Evolutionary conservation across 2,888 invertebrate species (phyloP).

Genomic region (Diabrotica balteata): DNA sequence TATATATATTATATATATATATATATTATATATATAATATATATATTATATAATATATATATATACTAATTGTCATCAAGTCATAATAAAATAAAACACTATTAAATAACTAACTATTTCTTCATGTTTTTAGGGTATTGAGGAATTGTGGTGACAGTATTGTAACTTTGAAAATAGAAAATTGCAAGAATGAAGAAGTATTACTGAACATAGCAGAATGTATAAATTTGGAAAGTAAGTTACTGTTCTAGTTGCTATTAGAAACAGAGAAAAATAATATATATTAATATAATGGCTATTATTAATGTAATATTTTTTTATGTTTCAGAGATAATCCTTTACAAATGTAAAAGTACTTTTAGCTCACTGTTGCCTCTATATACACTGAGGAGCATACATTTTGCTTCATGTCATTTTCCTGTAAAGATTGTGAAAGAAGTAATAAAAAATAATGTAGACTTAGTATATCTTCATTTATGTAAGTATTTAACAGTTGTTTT

Average conservation of each 20-base stretch:
- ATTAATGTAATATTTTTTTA: constrained; percentile 11
- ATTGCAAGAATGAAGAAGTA: constrained; percentile 46
- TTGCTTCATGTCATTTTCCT: constrained; percentile 46
- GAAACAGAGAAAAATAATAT: not conserved
- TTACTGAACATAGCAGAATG: constrained; percentile 45
- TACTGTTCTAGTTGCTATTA: not conserved
- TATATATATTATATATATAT: too few species aligned
- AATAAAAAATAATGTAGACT: constrained; percentile 44
- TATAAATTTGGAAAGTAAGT: constrained; percentile 47
- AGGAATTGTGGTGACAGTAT: constrained; percentile 47
- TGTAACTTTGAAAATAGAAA: constrained; percentile 45
- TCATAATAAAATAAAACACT: too few species aligned
- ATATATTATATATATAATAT: too few species aligned
- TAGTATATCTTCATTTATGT: constrained; percentile 45
- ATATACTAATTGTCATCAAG: too few species aligned
- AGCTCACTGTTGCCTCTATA: constrained; percentile 41
- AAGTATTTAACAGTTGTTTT: constrained; percentile 29
- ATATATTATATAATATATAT: too few species aligned
- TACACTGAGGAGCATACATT: constrained; percentile 42
- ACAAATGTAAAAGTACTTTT: constrained; percentile 49
- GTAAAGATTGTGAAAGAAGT: constrained; percentile 45
- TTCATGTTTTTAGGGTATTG: constrained; percentile 40
- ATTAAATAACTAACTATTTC: not conserved
- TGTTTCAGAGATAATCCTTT: constrained; percentile 42
- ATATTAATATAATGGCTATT: not conserved